Base-by-base conservation (phyloP, 2,888 invertebrate species). In the Galerucella pusilla region DNA sequence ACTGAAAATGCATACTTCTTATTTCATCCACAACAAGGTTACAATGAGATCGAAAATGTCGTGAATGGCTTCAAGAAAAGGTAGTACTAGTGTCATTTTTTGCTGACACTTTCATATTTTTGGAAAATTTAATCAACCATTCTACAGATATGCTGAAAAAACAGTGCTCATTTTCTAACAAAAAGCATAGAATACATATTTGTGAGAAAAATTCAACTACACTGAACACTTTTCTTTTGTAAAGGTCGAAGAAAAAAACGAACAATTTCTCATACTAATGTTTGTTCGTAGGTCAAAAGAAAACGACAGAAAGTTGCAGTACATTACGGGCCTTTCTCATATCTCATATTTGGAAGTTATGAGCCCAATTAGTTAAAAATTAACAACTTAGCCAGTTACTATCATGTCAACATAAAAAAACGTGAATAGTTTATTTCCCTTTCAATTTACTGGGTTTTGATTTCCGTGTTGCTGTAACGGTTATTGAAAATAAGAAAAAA, bases 281-380 rank as follows among this genome's bases (percentile, higher is more conserved):
- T 68, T 63, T 52, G 45, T 49, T 35, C 25, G 45, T 52, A 35
- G 60, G 11, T 60, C 49, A 65, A 57, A 63, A 76, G 59, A 75
- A 70, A 75, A 73, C 66, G 35, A 35, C 35, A 35, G 35, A 35
- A 35, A 42, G 66, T 67, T 57, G 66, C 64, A 63, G 61, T 75
- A 57, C 68, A 66, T 73, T 71, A 68, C 63, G 57, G 16, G 25
- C 2, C 73, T 77, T 72, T 75, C 75, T 73, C 71, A 66, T 75
- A 69, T 72, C 67, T 60, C 54, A 77, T 68, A 65, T 77, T 77
- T 64, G 60, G 64, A 75, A 77, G 74, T 77, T 75, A 74, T 74
- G 71, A 72, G 20, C 42, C 69, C 68, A 75, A 75, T 75, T 75
- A 75, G 60, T 66, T 64, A 75, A 72, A 69, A 75, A 72, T 71